These are phyloP conservation scores for Capreolus pygargus DNA, from an alignment of 2,113 vertebrate species.

Conservation along the genomic window DNA sequence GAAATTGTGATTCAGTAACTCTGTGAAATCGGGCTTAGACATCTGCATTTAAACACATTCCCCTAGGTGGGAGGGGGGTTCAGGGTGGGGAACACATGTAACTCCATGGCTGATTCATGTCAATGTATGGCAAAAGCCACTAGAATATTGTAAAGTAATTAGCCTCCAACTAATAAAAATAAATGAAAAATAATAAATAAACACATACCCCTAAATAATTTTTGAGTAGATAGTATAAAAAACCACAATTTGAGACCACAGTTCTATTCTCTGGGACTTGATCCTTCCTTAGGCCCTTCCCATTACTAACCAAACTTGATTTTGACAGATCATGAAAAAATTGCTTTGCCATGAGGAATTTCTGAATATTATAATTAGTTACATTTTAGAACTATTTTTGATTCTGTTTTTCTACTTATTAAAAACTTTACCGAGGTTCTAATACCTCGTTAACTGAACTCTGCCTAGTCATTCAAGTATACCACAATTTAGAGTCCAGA, in stretches of 20 bases:
- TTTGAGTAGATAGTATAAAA: background rate
- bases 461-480: background rate
- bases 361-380: background rate
- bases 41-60: background rate
- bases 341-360: background rate
- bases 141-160: too few relatives aligned
- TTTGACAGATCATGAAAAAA: background rate
- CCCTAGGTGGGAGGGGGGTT: background rate
- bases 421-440: background rate
- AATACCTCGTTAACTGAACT: background rate
- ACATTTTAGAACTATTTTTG: constrained; percentile 15
- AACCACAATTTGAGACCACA: background rate
- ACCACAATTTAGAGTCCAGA: background rate
- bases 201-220: background rate
- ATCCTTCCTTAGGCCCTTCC: background rate
- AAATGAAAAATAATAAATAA: background rate
- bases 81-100: too few relatives aligned
- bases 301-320: background rate
- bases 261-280: background rate
- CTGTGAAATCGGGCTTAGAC: background rate
- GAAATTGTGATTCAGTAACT: background rate
- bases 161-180: too few relatives aligned
- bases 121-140: too few relatives aligned
- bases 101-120: too few relatives aligned
- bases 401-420: background rate